phyloP scores from a whole-genome alignment of 2,888 invertebrate species.

The Campoletis raptor region DNA sequence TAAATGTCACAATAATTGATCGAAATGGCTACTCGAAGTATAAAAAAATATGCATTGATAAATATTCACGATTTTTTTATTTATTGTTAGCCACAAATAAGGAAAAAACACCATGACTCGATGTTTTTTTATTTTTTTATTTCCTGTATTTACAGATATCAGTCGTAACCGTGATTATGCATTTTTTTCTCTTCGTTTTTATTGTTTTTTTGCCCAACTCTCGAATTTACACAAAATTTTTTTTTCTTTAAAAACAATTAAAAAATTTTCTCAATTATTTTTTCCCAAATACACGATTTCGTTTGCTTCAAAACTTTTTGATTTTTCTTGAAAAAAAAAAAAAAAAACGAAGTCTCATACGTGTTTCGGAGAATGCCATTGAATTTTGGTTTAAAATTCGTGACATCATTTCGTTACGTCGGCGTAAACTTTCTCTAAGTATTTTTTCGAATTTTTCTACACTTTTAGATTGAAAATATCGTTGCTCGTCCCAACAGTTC shows the following conservation, averaged over 20 bases:
- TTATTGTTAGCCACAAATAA: background rate
- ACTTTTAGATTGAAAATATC: background rate
- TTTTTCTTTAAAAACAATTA: background rate
- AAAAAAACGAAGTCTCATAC: background rate
- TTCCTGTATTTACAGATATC: background rate
- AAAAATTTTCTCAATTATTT: background rate
- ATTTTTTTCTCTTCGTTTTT: background rate
- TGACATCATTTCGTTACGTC: background rate
- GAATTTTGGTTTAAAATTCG: background rate
- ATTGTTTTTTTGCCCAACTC: background rate
- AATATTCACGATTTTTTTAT: background rate
- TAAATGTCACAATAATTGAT: background rate
- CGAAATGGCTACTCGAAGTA: background rate
- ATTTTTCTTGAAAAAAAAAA: background rate
- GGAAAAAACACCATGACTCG: background rate
- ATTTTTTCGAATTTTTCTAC: background rate
- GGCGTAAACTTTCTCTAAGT: background rate
- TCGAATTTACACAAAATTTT: background rate
- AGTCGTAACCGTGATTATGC: background rate
- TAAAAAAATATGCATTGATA: background rate
- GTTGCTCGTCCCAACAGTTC: background rate
- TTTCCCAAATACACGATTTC: background rate
- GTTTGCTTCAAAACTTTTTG: background rate
- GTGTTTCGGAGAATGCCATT: background rate
- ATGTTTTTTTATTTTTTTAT: background rate